Percentiles rank a stretch among this genome's conserved stretches.
phyloP scores from a whole-genome alignment of 2,797 vertebrate genomes.

The Fundulus diaphanus region DNA sequence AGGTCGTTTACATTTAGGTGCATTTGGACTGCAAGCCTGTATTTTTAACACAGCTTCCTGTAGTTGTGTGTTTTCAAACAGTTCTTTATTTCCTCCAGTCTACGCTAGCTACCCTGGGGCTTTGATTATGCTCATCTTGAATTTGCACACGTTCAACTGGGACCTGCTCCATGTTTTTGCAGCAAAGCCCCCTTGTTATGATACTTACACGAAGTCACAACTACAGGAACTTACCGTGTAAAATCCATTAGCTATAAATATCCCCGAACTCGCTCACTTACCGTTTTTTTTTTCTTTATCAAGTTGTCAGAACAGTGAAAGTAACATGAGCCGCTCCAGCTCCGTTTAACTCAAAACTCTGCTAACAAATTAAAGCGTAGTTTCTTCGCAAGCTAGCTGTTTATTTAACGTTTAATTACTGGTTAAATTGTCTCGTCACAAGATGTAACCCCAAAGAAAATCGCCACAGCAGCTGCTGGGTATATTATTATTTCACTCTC shows the following conservation, averaged over 20 bases:
- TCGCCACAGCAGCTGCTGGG: rapidly evolving
- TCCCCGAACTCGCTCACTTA: background rate
- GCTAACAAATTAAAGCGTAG: background rate
- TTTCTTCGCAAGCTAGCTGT: background rate
- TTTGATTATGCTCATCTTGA: background rate
- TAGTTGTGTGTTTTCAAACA: background rate
- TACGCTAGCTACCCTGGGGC: background rate
- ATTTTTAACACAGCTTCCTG: background rate
- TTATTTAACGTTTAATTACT: too few species aligned
- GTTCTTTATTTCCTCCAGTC: background rate
- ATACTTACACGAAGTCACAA: background rate
- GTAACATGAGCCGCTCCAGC: background rate
- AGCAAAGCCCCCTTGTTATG: background rate
- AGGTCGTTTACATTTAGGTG: too few species aligned
- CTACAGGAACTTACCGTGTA: background rate
- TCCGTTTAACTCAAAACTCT: background rate
- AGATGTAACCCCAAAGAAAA: background rate
- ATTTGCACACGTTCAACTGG: background rate
- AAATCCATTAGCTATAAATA: background rate
- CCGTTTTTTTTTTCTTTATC: background rate
- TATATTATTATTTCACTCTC: background rate
- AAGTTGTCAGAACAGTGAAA: conserved; percentile 1
- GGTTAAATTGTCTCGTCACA: background rate
- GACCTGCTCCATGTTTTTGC: background rate
- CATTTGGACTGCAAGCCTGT: too few species aligned